Base-by-base conservation (phyloP, 2,888 invertebrate species). In the Kryphioiulus occultus region DNA sequence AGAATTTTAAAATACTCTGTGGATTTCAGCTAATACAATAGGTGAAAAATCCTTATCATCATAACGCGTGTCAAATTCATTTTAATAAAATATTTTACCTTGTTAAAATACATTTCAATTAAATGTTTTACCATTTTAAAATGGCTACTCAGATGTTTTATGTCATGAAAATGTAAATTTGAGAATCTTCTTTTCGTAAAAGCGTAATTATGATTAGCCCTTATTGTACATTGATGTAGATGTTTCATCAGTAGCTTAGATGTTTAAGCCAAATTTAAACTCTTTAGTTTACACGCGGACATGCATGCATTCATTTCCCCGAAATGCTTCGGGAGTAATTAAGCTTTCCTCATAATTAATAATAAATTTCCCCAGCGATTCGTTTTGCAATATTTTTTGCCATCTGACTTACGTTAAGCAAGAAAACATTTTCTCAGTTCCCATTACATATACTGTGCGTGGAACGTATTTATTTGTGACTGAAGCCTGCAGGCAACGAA, bases 271-370 rank as follows among this genome's bases (percentile, higher is more conserved):
- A 15, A 78, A 78, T 12, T 78, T 78, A 78, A 78, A 78, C 78
- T 78, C 78, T n/a, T n/a, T 78, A 26, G 30, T 78, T 78, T 78
- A 78, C 78, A 78, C 26, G 78, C 78, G 78, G 3, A 30, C 15
- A 30, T 78, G 78, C 78, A 78, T 78, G 26, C 30, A 15, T 78
- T 30, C 26, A 78, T 78, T 78, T 78, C 3, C 78, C 78, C 78
- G 78, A 32, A 68, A 26, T 78, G 78, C 78, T 78, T 78, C 78
- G 78, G 78, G 78, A 78, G 78, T 30, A 78, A 78, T 78, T 78
- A 78, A 30, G 26, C 78, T 78, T 78, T 78, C 30, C 30, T 78
- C 78, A 78, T 78, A 78, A 78, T 78, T 78, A 78, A 78, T 78
- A 78, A 78, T 30, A 78, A 78, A 78, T 78, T 78, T 78, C 78